Percentiles rank a stretch among this genome's conserved stretches.
Conservation (phyloP, 2,797 vertebrate genomes). For the Oophaga sylvatica region DNA sequence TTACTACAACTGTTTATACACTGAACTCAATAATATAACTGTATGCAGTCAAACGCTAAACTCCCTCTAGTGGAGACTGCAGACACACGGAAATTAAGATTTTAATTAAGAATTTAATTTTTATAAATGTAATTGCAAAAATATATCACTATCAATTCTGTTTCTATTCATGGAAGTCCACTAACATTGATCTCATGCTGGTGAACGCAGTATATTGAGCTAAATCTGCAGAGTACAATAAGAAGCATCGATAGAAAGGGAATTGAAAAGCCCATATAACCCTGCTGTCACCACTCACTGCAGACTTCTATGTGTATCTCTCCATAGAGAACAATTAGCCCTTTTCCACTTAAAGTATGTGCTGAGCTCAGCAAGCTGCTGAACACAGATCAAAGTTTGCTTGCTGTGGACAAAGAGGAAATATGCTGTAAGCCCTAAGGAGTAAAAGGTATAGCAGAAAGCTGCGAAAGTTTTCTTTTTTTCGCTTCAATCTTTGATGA, state of each 20-base stretch:
- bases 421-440: not conserved
- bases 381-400: slow-evolving; percentile 14
- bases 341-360: slow-evolving; percentile 14
- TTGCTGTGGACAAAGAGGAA: not conserved
- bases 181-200: not conserved
- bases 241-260: not conserved
- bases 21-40: too few relatives aligned
- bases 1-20: not conserved
- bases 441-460: not conserved
- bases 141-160: not conserved
- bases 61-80: not conserved
- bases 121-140: not conserved
- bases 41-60: not conserved
- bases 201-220: not conserved
- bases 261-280: not conserved
- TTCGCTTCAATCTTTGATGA: not conserved
- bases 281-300: slow-evolving; percentile 7
- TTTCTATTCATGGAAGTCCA: not conserved
- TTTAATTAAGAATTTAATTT: not conserved
- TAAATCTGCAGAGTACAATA: not conserved
- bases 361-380: slow-evolving; percentile 23
- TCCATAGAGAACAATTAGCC: slow-evolving; percentile 28
- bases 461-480: not conserved
- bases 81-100: not conserved
- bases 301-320: not conserved